Evolutionary conservation across 2,797 vertebrate species (phyloP).

Genomic region (Falco peregrinus): DNA sequence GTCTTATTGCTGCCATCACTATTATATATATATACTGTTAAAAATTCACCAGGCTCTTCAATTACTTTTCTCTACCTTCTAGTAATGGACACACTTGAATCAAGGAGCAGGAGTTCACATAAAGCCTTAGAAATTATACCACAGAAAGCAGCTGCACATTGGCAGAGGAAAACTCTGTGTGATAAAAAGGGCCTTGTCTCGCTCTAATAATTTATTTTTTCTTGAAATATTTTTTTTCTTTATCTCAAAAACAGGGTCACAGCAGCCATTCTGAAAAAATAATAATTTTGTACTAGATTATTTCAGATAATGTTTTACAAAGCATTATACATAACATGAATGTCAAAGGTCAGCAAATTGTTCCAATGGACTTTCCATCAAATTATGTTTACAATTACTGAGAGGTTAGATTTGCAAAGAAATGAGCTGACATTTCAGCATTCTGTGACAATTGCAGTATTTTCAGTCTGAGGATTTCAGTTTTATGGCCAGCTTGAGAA

Average conservation of each 20-base stretch:
- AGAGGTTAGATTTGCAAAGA: constrained; percentile 11
- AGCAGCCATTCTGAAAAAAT: neutral
- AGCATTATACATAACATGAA: constrained; percentile 8
- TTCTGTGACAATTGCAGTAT: neutral
- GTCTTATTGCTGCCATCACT: neutral
- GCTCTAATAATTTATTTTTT: neutral
- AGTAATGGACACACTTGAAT: neutral
- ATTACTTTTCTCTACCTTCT: neutral
- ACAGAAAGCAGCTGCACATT: neutral
- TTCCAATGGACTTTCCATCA: constrained; percentile 33
- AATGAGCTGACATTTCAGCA: constrained; percentile 40
- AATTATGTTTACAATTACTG: constrained; percentile 39
- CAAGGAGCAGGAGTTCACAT: neutral
- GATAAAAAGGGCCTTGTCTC: neutral
- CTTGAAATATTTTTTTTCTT: neutral
- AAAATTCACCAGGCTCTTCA: neutral
- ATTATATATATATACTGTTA: neutral
- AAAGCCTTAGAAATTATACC: neutral
- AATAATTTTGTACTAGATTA: neutral
- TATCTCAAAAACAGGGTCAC: neutral
- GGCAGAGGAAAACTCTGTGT: neutral
- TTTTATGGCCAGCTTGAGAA: neutral
- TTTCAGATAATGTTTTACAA: constrained; percentile 15
- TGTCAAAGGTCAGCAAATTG: constrained; percentile 26
- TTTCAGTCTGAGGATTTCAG: constrained; percentile 10